These are phyloP conservation scores for Amphiprion percula DNA, from an alignment of 2,113 vertebrate species.

Conservation along the genomic window DNA sequence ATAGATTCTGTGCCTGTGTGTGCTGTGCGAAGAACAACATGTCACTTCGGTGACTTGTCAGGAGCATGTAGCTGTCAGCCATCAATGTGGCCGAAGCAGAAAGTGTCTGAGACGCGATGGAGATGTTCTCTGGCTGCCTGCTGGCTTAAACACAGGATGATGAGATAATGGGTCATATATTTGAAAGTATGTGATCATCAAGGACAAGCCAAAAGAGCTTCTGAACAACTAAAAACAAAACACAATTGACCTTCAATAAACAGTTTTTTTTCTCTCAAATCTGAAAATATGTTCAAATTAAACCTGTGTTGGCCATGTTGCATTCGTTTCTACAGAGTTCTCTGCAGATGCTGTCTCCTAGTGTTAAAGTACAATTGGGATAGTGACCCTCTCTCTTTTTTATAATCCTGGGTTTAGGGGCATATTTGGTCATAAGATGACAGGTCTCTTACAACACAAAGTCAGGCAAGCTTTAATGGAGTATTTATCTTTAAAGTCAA, in stretches of 20 bases:
- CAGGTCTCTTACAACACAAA: conserved; percentile 43
- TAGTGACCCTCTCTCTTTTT: conserved; percentile 32
- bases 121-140: conserved; percentile 24
- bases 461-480: conserved; percentile 37
- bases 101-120: conserved; percentile 14
- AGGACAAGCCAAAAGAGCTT: not conserved
- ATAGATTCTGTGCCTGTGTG: conserved; percentile 37
- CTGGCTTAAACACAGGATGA: conserved; percentile 17
- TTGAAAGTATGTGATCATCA: conserved; percentile 3
- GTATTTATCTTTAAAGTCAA: conserved; percentile 39
- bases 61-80: conserved; percentile 36
- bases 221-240: conserved; percentile 1
- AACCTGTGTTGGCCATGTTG: not conserved
- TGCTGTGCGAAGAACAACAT: conserved; percentile 24
- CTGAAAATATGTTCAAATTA: conserved; percentile 8
- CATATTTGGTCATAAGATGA: conserved; percentile 43
- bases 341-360: not conserved
- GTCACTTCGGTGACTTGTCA: conserved; percentile 42
- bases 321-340: not conserved
- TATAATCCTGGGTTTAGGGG: conserved; percentile 20
- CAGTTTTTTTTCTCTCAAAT: not conserved
- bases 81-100: not conserved
- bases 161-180: conserved; percentile 21
- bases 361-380: not conserved
- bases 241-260: not conserved